Percentiles rank a stretch among this genome's conserved stretches.
These are phyloP conservation scores for Malurus splendens DNA, from an alignment of 2,797 vertebrate species.

Conservation along the genomic window DNA sequence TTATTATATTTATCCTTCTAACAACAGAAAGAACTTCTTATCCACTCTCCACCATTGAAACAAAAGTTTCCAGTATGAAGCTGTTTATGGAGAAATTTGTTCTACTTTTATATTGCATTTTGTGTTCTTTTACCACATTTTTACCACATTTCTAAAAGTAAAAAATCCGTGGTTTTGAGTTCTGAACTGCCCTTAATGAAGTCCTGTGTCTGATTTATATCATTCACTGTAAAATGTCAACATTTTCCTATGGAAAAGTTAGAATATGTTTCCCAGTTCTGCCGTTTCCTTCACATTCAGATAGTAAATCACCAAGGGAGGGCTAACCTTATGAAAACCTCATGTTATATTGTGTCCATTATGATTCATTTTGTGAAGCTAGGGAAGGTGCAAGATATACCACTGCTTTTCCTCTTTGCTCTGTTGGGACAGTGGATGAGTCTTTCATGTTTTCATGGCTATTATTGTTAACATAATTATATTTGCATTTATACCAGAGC, in stretches of 20 bases:
- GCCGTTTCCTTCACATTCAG: not conserved
- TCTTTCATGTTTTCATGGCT: not conserved
- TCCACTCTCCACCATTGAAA: not conserved
- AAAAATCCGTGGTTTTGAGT: not conserved
- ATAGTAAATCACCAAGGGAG: not conserved
- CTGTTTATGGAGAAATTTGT: not conserved
- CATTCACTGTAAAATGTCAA: not conserved
- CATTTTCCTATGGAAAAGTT: not conserved
- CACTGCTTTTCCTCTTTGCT: not conserved
- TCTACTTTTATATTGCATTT: not conserved
- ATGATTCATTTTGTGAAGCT: not conserved
- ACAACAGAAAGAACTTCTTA: not conserved
- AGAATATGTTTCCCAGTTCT: not conserved
- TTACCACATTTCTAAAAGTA: not conserved
- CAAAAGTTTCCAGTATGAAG: not conserved
- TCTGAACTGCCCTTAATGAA: not conserved
- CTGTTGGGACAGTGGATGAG: not conserved
- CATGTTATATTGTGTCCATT: not conserved
- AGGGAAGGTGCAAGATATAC: not conserved
- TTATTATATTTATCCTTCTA: not conserved
- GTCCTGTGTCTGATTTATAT: fast-evolving
- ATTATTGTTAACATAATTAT: not conserved
- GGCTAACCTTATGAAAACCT: not conserved
- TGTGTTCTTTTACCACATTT: not conserved
- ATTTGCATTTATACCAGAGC: not conserved